A percentile compares a stretch with the other conserved stretches of the same genome.
These are phyloP conservation scores for Metalampra italica DNA, from an alignment of 2,888 invertebrate genomes.

Conservation along the genomic window DNA sequence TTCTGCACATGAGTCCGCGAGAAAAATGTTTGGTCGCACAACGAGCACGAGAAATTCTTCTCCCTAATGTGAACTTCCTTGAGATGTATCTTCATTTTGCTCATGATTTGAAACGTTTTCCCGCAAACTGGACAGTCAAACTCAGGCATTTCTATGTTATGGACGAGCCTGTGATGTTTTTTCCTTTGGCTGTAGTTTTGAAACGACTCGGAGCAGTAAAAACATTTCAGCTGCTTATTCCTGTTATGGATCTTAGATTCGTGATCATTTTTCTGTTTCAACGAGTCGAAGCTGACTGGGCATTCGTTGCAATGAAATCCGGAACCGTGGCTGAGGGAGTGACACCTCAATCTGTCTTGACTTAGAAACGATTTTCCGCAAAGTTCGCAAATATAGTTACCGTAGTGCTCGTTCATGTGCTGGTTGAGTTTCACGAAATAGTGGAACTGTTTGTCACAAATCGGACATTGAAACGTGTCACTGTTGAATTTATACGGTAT, in stretches of 20 bases:
- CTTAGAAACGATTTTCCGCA: conserved; percentile 65
- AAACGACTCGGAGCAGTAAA: conserved; percentile 51
- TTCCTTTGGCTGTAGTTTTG: conserved; percentile 48
- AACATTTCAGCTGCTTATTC: conserved; percentile 45
- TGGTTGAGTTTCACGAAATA: conserved; percentile 65
- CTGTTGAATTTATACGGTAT: conserved; percentile 51
- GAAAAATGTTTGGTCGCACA: conserved; percentile 73
- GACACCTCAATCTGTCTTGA: conserved; percentile 53
- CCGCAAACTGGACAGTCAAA: conserved; percentile 53
- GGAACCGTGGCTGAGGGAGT: conserved; percentile 45
- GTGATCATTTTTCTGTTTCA: conserved; percentile 47
- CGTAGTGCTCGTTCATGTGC: conserved; percentile 66
- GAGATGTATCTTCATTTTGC: conserved; percentile 54
- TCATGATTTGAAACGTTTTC: conserved; percentile 50
- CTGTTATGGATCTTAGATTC: conserved; percentile 44
- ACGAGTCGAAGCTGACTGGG: conserved; percentile 43
- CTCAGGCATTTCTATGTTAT: conserved; percentile 41
- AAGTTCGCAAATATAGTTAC: conserved; percentile 55
- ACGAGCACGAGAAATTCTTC: conserved; percentile 60
- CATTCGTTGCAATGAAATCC: conserved; percentile 50
- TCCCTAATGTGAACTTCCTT: conserved; percentile 66
- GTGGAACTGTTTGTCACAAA: conserved; percentile 49
- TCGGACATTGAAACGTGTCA: conserved; percentile 44
- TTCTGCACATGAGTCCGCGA: conserved; percentile 69
- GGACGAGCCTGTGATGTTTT: conserved; percentile 40